These are phyloP conservation scores for Eubasilissa regina DNA, from an alignment of 1,140 invertebrate species.

Conservation along the genomic window DNA sequence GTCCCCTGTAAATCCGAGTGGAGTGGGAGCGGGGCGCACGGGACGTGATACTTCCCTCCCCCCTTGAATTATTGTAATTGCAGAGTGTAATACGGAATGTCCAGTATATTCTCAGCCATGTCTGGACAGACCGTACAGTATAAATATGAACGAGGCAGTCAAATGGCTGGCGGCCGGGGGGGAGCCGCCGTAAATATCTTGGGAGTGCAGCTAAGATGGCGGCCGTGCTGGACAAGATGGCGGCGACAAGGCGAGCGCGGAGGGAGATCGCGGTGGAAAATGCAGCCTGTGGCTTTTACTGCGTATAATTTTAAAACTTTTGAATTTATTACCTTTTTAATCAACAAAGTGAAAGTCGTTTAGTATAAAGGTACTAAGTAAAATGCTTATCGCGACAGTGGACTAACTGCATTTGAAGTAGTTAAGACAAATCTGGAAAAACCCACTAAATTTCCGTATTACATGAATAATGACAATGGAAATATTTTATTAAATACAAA, in stretches of 20 bases:
- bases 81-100: background rate
- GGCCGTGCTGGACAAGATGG: background rate
- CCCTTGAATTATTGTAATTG: slow-evolving; percentile 34
- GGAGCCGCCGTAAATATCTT: slow-evolving; percentile 17
- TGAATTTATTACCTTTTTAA: background rate
- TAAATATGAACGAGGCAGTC: slow-evolving; percentile 19
- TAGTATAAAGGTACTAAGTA: no score
- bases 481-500: no score
- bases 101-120: slow-evolving; percentile 6
- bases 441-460: no score
- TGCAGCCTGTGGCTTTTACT: background rate
- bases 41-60: background rate
- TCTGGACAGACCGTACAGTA: slow-evolving; percentile 15
- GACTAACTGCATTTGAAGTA: no score
- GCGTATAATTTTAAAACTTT: background rate
- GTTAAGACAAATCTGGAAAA: no score
- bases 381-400: no score
- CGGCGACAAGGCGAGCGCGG: background rate
- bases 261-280: background rate
- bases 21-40: background rate
- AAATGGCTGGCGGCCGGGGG: slow-evolving; percentile 4
- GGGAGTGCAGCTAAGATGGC: background rate
- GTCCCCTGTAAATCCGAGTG: slow-evolving; percentile 9
- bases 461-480: no score
- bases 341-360: no score